Evolutionary conservation across 2,888 invertebrate genomes (phyloP).

Genomic region (Acrocera orbiculus): DNA sequence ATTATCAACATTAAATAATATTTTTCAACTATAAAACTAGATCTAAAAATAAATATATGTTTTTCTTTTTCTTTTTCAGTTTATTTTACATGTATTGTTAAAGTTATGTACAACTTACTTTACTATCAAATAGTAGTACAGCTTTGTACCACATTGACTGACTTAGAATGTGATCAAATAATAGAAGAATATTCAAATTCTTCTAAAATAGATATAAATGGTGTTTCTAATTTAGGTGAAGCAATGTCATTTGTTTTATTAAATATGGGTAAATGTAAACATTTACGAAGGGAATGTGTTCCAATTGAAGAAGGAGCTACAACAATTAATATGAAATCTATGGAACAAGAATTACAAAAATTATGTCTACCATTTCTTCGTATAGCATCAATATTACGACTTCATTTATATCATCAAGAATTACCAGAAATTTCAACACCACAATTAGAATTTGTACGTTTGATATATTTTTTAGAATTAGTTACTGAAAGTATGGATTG

Average conservation of each 20-base stretch:
- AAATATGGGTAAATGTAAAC: slow-evolving; percentile 23
- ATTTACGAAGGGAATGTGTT: slow-evolving; percentile 25
- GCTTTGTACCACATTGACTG: slow-evolving; percentile 49
- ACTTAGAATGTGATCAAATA: slow-evolving; percentile 42
- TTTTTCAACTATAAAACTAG: too few species aligned
- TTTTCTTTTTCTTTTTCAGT: slow-evolving; percentile 39
- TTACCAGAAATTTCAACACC: slow-evolving; percentile 48
- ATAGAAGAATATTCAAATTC: slow-evolving; percentile 20
- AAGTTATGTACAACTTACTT: slow-evolving; percentile 70
- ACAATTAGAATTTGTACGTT: slow-evolving; percentile 55
- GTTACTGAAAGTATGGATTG: slow-evolving; percentile 47
- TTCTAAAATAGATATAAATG: slow-evolving; percentile 8
- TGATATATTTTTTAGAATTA: slow-evolving; percentile 63
- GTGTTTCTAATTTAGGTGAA: slow-evolving; percentile 19
- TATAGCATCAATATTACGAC: slow-evolving; percentile 61
- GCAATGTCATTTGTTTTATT: slow-evolving; percentile 28
- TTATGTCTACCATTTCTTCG: slow-evolving; percentile 70
- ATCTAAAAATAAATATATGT: too few species aligned
- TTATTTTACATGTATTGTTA: slow-evolving; percentile 74
- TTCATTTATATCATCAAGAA: slow-evolving; percentile 63
- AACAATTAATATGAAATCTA: slow-evolving; percentile 26
- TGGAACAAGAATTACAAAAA: slow-evolving; percentile 47
- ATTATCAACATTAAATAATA: too few species aligned
- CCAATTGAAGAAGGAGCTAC: slow-evolving; percentile 17
- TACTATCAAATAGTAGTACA: slow-evolving; percentile 80